These are phyloP conservation scores for Nasonia giraulti DNA, from an alignment of 1,140 invertebrate genomes.

Conservation along the genomic window DNA sequence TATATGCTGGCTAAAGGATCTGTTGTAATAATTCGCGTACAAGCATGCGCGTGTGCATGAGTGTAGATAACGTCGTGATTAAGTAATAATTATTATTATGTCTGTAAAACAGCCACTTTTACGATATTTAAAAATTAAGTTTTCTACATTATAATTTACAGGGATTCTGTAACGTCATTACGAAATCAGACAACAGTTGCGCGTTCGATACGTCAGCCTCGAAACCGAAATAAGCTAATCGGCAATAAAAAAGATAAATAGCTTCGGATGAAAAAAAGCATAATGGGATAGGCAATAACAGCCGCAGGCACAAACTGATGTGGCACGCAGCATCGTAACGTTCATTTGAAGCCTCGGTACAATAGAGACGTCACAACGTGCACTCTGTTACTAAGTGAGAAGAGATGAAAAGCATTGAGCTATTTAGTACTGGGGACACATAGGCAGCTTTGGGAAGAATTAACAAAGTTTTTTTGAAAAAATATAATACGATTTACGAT, in stretches of 20 bases:
- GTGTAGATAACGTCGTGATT: not conserved
- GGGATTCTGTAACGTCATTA: slow-evolving; percentile 16
- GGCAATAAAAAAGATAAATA: slow-evolving; percentile 52
- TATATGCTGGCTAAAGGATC: slow-evolving; percentile 69
- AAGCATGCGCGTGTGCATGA: not conserved
- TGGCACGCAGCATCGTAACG: not conserved
- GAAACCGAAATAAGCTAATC: slow-evolving; percentile 50
- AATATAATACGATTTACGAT: too few relatives aligned
- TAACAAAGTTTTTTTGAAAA: too few relatives aligned
- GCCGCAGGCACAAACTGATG: slow-evolving; percentile 43
- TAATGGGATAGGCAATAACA: slow-evolving; percentile 35
- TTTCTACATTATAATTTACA: too few relatives aligned
- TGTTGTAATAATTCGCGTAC: slow-evolving; percentile 29
- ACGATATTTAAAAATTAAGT: too few relatives aligned
- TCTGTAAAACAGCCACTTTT: too few relatives aligned
- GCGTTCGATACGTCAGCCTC: slow-evolving; percentile 15
- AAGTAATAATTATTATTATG: not conserved
- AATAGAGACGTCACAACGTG: slow-evolving; percentile 31
- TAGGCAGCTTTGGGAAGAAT: too few relatives aligned
- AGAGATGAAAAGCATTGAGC: slow-evolving; percentile 10
- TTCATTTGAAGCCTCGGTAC: not conserved
- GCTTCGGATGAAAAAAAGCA: slow-evolving; percentile 4
- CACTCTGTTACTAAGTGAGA: slow-evolving; percentile 29
- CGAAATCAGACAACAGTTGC: slow-evolving; percentile 6
- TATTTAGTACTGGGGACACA: slow-evolving; percentile 9